Evolutionary conservation across 2,797 vertebrate species (phyloP).

Genomic region (Tragelaphus oryx): DNA sequence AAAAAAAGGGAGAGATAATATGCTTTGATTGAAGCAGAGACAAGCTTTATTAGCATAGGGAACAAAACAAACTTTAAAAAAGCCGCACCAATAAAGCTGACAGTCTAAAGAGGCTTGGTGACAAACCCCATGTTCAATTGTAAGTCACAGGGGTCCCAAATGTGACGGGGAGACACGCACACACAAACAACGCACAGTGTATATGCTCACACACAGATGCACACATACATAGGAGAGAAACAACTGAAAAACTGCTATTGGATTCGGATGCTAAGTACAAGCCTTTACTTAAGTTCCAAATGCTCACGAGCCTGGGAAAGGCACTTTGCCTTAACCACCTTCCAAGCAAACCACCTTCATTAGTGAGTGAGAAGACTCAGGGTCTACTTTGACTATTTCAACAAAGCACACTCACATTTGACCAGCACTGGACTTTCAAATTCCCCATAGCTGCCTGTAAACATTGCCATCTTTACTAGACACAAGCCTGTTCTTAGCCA

Average conservation of each 20-base stretch:
- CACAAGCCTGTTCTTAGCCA: background rate
- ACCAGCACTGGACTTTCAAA: background rate
- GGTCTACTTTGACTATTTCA: background rate
- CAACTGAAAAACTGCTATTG: background rate
- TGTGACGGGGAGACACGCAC: background rate
- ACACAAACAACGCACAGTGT: slow-evolving; percentile 24
- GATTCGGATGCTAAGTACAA: slow-evolving; percentile 1
- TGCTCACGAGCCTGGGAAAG: background rate
- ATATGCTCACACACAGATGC: background rate
- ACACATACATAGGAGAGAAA: background rate
- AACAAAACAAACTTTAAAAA: slow-evolving; percentile 76
- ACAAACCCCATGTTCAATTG: slow-evolving; percentile 53
- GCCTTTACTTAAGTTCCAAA: background rate
- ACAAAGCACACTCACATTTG: background rate
- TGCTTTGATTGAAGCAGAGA: slow-evolving; percentile 75
- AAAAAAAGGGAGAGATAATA: slow-evolving; percentile 70
- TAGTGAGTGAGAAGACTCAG: background rate
- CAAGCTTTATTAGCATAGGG: slow-evolving; percentile 77
- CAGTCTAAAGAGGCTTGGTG: slow-evolving; percentile 62
- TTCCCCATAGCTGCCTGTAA: background rate
- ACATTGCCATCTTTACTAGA: background rate
- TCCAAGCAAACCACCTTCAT: background rate
- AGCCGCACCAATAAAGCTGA: slow-evolving; percentile 74
- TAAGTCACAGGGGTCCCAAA: slow-evolving; percentile 50
- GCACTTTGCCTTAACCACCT: background rate